Evolutionary conservation across 2,797 vertebrate species (phyloP), one percentile per base, ranked within the genome.

Genomic region (Catamblyrhynchus diadema): DNA sequence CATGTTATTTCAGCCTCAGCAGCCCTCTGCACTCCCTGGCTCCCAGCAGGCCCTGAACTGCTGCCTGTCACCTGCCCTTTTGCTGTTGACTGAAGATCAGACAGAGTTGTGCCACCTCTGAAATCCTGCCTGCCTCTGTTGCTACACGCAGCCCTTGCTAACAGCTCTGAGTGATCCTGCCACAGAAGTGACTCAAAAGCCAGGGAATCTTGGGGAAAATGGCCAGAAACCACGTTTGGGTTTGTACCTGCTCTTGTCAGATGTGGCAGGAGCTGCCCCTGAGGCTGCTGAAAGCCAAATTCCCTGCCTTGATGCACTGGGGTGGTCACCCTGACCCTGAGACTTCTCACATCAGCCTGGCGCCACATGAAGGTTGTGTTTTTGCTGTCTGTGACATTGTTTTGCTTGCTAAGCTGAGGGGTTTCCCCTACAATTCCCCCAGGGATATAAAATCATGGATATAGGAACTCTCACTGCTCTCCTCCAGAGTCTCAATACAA

Each of bases 311-410:
- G 51, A 33, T 7, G 17, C 4, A 2, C 33, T 9, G 45, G 35
- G 56, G 30, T 8, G 79, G 19, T 32, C 33, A 28, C 19, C 53
- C 60, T 18, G 33, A 62, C 74, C 44, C 61, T 4, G 27, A 62
- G 20, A 6, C 37, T 54, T 22, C 56, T 32, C 67, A 42, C 42
- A 30, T 14, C 3, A 42, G 35, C 37, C 0, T 24, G 54, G 71
- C 39, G 35, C 25, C 73, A 67, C 6, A 0, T 0, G 2, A 47
- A 65, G 39, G 50, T 85, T 6, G 1, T 4, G 17, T 10, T 45
- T 82, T 61, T 27, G n/a, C 30, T 41, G 1, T 30, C 54, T 1
- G 0, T 0, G 0, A 9, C 4, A 6, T 0, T 66, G 64, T 45
- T 89, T 41, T 37, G 32, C 24, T 81, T 18, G 13, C 48, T 86